These are phyloP conservation scores for Sesamia inferens DNA, from an alignment of 2,888 invertebrate species.

Conservation along the genomic window DNA sequence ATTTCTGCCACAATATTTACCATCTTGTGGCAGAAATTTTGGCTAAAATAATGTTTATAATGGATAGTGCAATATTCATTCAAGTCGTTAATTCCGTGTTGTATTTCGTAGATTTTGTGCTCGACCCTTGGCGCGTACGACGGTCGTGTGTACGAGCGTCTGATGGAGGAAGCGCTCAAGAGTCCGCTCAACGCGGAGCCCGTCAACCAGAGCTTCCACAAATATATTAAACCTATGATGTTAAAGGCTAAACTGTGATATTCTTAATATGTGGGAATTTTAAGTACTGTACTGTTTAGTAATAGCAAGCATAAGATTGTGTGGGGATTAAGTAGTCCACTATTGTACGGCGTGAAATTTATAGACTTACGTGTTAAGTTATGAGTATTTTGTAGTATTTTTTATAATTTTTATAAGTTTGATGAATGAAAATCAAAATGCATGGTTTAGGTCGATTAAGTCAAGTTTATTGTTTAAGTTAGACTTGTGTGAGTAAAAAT, in stretches of 20 bases:
- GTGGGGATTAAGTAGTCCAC: neutral
- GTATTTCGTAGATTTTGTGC: constrained; percentile 77
- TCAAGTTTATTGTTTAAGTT: no score
- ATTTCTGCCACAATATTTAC: no score
- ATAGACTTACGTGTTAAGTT: no score
- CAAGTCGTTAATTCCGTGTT: neutral
- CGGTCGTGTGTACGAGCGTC: constrained; percentile 95
- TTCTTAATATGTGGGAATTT: constrained; percentile 6
- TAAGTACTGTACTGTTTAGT: constrained; percentile 3
- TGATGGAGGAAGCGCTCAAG: constrained; percentile 94
- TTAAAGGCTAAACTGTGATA: constrained; percentile 92
- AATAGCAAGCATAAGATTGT: neutral
- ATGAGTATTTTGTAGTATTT: no score
- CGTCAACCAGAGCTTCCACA: constrained; percentile 93
- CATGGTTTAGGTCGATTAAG: neutral
- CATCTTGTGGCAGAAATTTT: neutral
- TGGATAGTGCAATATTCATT: neutral
- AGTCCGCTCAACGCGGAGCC: constrained; percentile 94
- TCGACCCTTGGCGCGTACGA: constrained; percentile 95
- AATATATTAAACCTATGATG: constrained; percentile 93
- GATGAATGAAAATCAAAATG: no score
- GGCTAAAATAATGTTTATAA: neutral
- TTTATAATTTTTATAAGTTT: no score
- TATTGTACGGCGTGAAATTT: neutral
- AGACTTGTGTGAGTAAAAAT: neutral